Base-by-base conservation (phyloP, 2,797 vertebrate genomes). In the Florisuga fusca region DNA sequence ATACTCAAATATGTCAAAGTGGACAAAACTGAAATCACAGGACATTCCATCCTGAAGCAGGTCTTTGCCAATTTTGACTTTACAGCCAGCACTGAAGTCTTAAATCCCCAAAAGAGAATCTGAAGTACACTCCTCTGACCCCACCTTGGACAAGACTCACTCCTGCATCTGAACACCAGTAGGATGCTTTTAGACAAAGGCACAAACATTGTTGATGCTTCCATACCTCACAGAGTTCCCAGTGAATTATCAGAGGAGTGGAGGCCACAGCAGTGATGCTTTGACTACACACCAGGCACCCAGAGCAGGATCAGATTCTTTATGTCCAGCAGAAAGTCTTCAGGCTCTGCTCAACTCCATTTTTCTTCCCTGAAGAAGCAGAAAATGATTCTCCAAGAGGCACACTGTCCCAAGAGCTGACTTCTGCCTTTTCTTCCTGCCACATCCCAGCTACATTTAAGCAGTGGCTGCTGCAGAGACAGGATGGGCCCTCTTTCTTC, bases 161-260 rank as follows among this genome's bases (percentile, higher is more conserved):
- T 76, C 34, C 71, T 15, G 46, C 10, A 54, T 34, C n/a, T 19
- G 29, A n/a, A 17, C 6, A 4, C 14, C 2, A 50, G 31, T 22
- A 62, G 38, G 29, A 58, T 6, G 18, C 18, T 53, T 20, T 11
- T 21, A 23, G 7, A 34, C 19, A 64, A 61, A 75, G 31, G 48
- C 48, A 84, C 26, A 43, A 43, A 48, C 0, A 0, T 1, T 9
- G 25, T 3, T 48, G 75, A 20, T 45, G 12, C 15, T 87, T 64
- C 41, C 57, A 34, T 0, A 10, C 8, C 27, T 63, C 51, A 7
- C 1, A 6, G 31, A 51, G 31, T 25, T 75, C 22, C 43, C 38
- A 45, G 45, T 5, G 5, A 33, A 54, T 34, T 0, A 51, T 46
- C 73, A 78, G 34, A 68, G 57, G 19, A 57, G 14, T 10, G 25